Evolutionary conservation across 2,888 invertebrate genomes (phyloP).

Genomic region (Tachystola acroxantha): DNA sequence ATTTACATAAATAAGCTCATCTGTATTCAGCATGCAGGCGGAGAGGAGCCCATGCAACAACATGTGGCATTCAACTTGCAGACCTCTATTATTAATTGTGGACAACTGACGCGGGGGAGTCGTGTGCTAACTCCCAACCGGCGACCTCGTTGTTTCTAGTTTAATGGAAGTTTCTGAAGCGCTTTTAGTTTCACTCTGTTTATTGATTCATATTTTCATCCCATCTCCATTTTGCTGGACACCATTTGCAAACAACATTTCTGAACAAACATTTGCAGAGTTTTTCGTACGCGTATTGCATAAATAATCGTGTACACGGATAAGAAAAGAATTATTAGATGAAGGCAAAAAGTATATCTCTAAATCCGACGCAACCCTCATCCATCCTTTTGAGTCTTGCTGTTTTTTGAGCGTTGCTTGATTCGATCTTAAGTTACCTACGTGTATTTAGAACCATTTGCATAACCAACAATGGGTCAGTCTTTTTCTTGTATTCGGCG

Average conservation of each 20-base stretch:
- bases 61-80: conserved; percentile 71
- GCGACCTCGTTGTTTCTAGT: conserved; percentile 45
- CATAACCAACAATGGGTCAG: no score
- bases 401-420: no score
- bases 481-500: no score
- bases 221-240: neutral
- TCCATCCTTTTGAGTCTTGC: no score
- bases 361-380: no score
- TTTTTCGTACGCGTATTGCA: conserved; percentile 17
- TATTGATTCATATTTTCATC: conserved; percentile 38
- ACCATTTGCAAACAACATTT: neutral
- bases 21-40: conserved; percentile 38
- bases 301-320: conserved; percentile 35
- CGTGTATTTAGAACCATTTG: no score
- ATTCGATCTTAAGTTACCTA: no score
- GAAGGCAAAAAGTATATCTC: no score
- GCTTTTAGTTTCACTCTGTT: conserved; percentile 33
- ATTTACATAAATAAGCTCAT: conserved; percentile 14
- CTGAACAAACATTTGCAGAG: conserved; percentile 15
- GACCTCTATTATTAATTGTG: conserved; percentile 73
- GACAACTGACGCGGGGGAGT: conserved; percentile 55
- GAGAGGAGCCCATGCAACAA: conserved; percentile 66
- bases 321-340: no score
- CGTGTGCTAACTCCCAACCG: conserved; percentile 27
- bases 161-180: conserved; percentile 47